Percentiles rank a stretch among this genome's conserved stretches.
phyloP scores from a whole-genome alignment of 1,140 invertebrate genomes.

The Paraescarpia echinospica region DNA sequence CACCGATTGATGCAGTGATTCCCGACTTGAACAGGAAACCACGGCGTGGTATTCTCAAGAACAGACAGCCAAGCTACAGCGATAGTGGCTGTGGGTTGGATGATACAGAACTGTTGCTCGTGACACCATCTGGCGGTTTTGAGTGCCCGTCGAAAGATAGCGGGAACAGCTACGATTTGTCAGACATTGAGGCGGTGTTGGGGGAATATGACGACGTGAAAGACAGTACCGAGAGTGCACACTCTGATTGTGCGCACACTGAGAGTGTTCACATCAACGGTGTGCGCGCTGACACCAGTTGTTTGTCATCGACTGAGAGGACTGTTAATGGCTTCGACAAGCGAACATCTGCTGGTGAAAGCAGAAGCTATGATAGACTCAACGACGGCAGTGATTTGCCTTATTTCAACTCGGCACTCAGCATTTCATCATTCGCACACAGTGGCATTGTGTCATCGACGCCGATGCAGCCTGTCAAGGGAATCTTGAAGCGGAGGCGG shows the following conservation, averaged over 20 bases:
- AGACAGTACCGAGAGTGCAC: not conserved
- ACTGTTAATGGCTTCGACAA: not conserved
- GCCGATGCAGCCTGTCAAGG: not conserved
- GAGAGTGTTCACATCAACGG: not conserved
- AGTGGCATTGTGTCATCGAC: not conserved
- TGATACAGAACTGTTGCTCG: constrained; percentile 29
- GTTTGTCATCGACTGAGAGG: not conserved
- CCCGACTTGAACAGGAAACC: constrained; percentile 47
- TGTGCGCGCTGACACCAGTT: not conserved
- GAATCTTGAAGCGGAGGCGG: constrained; percentile 18
- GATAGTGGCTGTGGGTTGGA: constrained; percentile 46
- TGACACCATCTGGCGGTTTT: not conserved
- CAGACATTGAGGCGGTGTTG: constrained; percentile 10
- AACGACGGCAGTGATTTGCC: not conserved
- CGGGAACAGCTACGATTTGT: not conserved
- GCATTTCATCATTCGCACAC: not conserved
- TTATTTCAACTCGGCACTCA: not conserved
- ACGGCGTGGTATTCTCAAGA: constrained; percentile 48
- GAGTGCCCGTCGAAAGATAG: not conserved
- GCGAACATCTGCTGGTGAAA: not conserved
- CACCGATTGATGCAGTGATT: not conserved
- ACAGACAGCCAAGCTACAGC: constrained; percentile 31
- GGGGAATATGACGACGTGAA: not conserved
- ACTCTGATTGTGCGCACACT: not conserved
- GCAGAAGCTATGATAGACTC: not conserved